phyloP scores from a whole-genome alignment of 2,888 invertebrate species.

The Parnassius orleans region DNA sequence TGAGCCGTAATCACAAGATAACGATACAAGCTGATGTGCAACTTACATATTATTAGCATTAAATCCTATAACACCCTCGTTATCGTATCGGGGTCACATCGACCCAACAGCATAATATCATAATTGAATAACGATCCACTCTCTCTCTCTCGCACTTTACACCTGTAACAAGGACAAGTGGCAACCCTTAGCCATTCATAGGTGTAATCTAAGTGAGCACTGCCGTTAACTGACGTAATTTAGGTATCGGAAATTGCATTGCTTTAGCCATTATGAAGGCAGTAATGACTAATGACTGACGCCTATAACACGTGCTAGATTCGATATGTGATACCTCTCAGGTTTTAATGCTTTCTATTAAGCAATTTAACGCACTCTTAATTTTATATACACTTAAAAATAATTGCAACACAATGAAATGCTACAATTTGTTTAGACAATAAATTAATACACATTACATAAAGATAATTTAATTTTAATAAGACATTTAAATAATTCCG shows the following conservation, averaged over 20 bases:
- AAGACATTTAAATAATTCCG: no score
- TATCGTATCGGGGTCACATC: conserved; percentile 14
- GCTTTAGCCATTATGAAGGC: background rate
- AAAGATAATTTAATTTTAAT: no score
- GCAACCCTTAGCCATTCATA: conserved; percentile 9
- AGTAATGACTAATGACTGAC: background rate
- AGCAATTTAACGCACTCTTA: background rate
- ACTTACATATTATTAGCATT: conserved; percentile 1
- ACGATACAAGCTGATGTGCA: background rate
- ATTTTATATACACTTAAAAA: background rate
- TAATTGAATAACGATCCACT: conserved; percentile 12
- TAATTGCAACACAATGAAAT: no score
- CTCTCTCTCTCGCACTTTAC: background rate
- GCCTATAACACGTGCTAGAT: background rate
- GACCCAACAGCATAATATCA: conserved; percentile 3
- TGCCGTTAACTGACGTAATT: conserved; percentile 4
- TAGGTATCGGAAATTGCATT: conserved; percentile 10
- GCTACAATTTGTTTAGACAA: no score
- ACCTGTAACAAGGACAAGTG: background rate
- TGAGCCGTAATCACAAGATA: background rate
- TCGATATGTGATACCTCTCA: background rate
- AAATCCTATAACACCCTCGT: conserved; percentile 16
- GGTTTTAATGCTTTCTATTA: background rate
- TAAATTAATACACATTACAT: no score
- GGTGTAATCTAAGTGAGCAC: conserved; percentile 2